Evolutionary conservation across 1,140 invertebrate genomes (phyloP), one percentile per base, ranked within the genome.

Genomic region (Choristoneura fumiferana): DNA sequence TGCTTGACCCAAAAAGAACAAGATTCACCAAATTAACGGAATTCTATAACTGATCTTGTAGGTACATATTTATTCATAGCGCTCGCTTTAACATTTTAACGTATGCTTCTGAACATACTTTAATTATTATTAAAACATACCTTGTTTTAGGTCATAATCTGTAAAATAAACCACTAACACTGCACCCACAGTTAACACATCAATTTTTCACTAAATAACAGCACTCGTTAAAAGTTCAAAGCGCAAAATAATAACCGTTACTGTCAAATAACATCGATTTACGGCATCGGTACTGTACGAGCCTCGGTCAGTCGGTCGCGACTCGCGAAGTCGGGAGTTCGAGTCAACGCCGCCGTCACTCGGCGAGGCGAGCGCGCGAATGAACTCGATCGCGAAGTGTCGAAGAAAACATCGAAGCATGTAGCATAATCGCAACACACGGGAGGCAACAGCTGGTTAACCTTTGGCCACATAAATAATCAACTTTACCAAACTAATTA

Each of bases 281-380:
- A n/a, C n/a, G n/a, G n/a, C n/a, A n/a, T n/a, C n/a, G n/a, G n/a
- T n/a, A n/a, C n/a, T n/a, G n/a, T n/a, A n/a, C n/a, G n/a, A n/a
- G n/a, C n/a, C n/a, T n/a, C n/a, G n/a, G 17, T 54, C 57, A 58
- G 2, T 29, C 22, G 22, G 17, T 57, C 57, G 60, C 52, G 65
- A 61, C n/a, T 57, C 57, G 60, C 52, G 65, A 61, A 54, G 8
- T 40, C 39, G 53, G 36, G 35, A 39, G 13, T 57, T 63, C 56
- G 54, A 66, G 57, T 70, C 58, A 52, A 76, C 69, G 63, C 82
- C 75, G 57, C 77, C 79, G 73, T 52, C 69, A 54, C 71, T 62
- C 54, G 62, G 67, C 69, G 69, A 68, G 70, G 73, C 80, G 66
- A 64, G 67, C 75, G 71, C 79, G 71, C 75, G 82, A 87, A 87